A percentile compares a stretch with the other conserved stretches of the same genome.
Evolutionary conservation across 2,113 vertebrate genomes (phyloP).

Genomic region (Xenopus borealis): DNA sequence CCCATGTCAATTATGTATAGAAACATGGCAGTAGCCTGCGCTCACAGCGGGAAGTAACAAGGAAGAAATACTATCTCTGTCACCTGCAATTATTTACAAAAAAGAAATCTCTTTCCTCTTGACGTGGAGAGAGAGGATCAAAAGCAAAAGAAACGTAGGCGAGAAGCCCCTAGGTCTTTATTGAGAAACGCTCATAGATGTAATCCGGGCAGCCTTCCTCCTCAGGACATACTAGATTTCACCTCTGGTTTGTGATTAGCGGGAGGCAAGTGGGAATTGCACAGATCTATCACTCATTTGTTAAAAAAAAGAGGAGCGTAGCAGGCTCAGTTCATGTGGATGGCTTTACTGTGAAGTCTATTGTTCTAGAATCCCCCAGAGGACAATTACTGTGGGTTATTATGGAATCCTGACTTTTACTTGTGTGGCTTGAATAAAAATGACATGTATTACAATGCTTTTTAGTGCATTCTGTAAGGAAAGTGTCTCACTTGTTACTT

Average conservation of each 20-base stretch:
- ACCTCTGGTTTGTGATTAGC: not conserved
- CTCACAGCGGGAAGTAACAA: constrained; percentile 16
- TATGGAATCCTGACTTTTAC: constrained; percentile 25
- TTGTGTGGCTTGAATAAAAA: not conserved
- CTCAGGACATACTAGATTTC: not conserved
- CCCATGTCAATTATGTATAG: constrained; percentile 40
- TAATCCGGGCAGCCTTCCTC: not conserved
- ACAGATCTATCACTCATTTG: not conserved
- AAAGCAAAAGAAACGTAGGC: not conserved
- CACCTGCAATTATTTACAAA: constrained; percentile 27
- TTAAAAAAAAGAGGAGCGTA: not conserved
- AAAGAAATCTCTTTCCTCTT: constrained; percentile 10
- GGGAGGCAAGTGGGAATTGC: not conserved
- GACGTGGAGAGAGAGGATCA: not conserved
- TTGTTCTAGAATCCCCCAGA: constrained; percentile 12
- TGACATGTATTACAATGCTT: not conserved
- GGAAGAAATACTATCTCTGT: constrained; percentile 19
- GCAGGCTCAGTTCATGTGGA: not conserved
- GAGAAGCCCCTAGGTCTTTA: not conserved
- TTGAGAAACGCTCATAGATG: not conserved
- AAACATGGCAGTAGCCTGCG: constrained; percentile 13
- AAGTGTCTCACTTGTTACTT: not conserved
- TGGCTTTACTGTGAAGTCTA: not conserved
- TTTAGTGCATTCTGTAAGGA: not conserved
- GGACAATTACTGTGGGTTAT: constrained; percentile 27